These are phyloP conservation scores for Haemorhous mexicanus DNA, from an alignment of 2,113 vertebrate genomes.

Conservation along the genomic window DNA sequence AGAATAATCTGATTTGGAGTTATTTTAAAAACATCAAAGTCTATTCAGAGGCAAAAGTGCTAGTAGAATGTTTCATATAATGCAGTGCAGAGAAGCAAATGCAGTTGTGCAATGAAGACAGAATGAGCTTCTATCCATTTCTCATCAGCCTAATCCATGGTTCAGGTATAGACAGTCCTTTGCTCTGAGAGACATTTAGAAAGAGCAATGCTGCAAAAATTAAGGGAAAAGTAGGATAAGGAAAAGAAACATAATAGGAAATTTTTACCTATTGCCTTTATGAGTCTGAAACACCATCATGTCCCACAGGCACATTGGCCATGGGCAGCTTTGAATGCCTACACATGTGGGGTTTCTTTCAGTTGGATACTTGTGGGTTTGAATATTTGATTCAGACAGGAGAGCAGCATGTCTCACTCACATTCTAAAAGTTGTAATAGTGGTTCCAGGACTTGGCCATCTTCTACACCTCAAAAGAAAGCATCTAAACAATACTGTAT, in stretches of 20 bases:
- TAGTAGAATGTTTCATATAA: background rate
- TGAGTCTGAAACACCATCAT: background rate
- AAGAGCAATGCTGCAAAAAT: background rate
- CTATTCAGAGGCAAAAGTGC: background rate
- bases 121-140: background rate
- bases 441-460: background rate
- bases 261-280: background rate
- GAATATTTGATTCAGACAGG: background rate
- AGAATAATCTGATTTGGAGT: background rate
- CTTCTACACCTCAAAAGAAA: background rate
- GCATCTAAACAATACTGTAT: background rate
- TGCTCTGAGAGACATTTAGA: background rate
- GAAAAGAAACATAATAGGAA: background rate
- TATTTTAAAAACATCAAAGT: background rate
- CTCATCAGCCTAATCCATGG: background rate
- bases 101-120: background rate
- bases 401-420: background rate
- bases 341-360: background rate
- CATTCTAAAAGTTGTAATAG: background rate
- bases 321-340: background rate
- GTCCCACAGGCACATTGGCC: background rate
- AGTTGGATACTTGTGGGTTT: background rate
- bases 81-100: background rate
- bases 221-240: background rate
- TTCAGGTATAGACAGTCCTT: background rate